Percentiles rank a stretch among this genome's conserved stretches.
These are phyloP conservation scores for Calvadosia cruxmelitensis DNA, from an alignment of 30 jellyfish, hydroid and myxozoan species.

Conservation along the genomic window DNA sequence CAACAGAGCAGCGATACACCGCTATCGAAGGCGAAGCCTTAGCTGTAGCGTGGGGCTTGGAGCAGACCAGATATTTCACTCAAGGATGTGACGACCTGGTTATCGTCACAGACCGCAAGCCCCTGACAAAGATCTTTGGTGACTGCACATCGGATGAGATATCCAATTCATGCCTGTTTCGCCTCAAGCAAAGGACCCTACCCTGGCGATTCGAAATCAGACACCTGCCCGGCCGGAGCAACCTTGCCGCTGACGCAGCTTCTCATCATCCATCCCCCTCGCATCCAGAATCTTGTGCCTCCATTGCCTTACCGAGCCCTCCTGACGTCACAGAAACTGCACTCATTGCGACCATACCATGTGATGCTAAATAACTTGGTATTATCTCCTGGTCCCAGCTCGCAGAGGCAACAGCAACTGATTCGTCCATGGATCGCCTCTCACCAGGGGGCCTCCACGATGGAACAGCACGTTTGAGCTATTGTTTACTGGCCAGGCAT, in stretches of 20 bases:
- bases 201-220: conserved; percentile 10
- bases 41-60: conserved; percentile 14
- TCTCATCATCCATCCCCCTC: conserved; percentile 22
- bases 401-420: too few relatives aligned
- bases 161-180: neutral
- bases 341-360: neutral
- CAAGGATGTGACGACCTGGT: neutral
- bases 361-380: too few relatives aligned
- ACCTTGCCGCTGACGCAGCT: conserved; percentile 5
- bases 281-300: too few relatives aligned
- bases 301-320: neutral
- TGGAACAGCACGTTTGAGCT: conserved; percentile 7
- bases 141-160: conserved; percentile 11
- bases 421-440: too few relatives aligned
- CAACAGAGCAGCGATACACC: conserved; percentile 5
- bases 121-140: conserved; percentile 7
- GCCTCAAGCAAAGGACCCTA: conserved; percentile 7
- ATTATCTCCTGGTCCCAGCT: conserved; percentile 5
- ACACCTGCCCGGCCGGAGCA: conserved; percentile 9
- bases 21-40: conserved; percentile 11
- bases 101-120: conserved; percentile 6
- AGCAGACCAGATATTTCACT: conserved; percentile 12
- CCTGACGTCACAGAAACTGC: neutral
- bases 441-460: conserved; percentile 13
- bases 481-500: conserved; percentile 22